Conservation (phyloP, 2,888 invertebrate genomes). For the Thalpophila matura region DNA sequence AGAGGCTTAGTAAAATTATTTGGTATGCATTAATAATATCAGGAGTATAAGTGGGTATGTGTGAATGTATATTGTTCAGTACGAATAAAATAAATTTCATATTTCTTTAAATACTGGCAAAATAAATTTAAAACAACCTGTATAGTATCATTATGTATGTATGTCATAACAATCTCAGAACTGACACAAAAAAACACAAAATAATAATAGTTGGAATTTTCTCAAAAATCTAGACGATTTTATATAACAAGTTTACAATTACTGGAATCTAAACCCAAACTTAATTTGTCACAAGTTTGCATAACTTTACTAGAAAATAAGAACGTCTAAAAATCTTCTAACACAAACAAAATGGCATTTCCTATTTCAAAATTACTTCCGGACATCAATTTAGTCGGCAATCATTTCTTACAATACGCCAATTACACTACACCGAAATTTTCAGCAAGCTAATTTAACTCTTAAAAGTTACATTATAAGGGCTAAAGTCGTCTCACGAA, state of each 20-base stretch:
- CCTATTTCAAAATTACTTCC: constrained; percentile 60
- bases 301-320: constrained; percentile 49
- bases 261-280: constrained; percentile 2
- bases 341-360: constrained; percentile 51
- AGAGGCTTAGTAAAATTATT: no score
- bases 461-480: background rate
- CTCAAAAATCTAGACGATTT: constrained; percentile 11
- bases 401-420: constrained; percentile 52
- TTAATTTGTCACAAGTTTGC: constrained; percentile 40
- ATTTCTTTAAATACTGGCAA: no score
- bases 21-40: no score
- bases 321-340: constrained; percentile 37
- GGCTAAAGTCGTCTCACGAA: constrained; percentile 7
- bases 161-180: background rate
- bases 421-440: constrained; percentile 14
- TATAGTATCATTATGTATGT: constrained; percentile 6
- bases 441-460: constrained; percentile 1
- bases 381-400: constrained; percentile 43
- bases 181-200: constrained; percentile 19
- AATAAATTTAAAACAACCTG: background rate
- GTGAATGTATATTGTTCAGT: no score
- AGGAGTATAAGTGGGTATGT: no score
- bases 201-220: constrained; percentile 20
- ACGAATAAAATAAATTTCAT: no score
- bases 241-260: constrained; percentile 27